phyloP scores from a whole-genome alignment of 2,888 invertebrate genomes.

The Drosophila emarginata region DNA sequence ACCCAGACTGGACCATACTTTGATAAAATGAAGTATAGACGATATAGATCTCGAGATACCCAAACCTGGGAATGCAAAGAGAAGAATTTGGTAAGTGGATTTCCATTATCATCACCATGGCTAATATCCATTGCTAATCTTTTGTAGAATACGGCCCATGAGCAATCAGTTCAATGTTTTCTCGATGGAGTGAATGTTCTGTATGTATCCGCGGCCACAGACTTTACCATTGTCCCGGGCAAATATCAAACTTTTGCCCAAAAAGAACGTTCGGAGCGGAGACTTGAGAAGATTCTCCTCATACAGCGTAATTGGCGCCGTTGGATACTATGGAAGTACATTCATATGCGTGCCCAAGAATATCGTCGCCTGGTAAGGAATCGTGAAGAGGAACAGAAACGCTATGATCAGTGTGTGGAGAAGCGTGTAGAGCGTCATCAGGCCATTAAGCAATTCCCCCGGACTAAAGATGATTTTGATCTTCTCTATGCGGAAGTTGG shows the following conservation, averaged over 20 bases:
- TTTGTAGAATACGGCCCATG: conserved; percentile 78
- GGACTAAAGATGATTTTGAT: conserved; percentile 88
- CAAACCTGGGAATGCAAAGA: conserved; percentile 84
- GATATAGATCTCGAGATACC: conserved; percentile 84
- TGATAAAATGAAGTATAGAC: conserved; percentile 72
- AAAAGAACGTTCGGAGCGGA: conserved; percentile 84
- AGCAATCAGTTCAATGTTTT: conserved; percentile 80
- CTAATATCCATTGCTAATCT: not conserved
- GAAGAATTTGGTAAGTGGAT: conserved; percentile 80
- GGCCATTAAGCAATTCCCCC: conserved; percentile 87
- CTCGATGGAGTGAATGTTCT: conserved; percentile 79
- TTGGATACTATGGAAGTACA: conserved; percentile 82
- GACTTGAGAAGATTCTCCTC: conserved; percentile 84
- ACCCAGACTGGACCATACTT: conserved; percentile 87
- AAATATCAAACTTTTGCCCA: conserved; percentile 87
- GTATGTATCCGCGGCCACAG: conserved; percentile 85
- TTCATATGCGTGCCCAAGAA: conserved; percentile 83
- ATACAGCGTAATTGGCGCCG: conserved; percentile 85
- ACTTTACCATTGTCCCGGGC: conserved; percentile 85
- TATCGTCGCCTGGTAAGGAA: conserved; percentile 83
- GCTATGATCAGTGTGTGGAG: conserved; percentile 72
- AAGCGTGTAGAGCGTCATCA: conserved; percentile 84
- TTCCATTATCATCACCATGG: not conserved
- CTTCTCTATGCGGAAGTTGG: conserved; percentile 85
- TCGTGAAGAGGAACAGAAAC: conserved; percentile 72